Conservation (phyloP, 1,140 invertebrate species). For the Hylyphantes graminicola region DNA sequence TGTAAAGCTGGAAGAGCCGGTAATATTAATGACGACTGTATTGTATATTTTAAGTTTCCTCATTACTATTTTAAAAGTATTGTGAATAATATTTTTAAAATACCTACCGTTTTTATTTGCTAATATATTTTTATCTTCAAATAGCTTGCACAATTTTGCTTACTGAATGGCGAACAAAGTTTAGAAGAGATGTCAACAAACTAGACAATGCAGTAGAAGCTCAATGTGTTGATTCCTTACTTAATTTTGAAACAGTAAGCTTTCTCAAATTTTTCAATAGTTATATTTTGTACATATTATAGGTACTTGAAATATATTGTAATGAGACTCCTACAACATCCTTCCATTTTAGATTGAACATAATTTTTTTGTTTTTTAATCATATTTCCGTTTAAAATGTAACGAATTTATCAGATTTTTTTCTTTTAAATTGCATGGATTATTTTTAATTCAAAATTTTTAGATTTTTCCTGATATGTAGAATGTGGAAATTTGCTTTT, state of each 20-base stretch:
- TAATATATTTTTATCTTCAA: slow-evolving; percentile 10
- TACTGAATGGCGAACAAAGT: slow-evolving; percentile 97
- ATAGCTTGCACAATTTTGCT: slow-evolving; percentile 79
- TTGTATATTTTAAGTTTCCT: no score
- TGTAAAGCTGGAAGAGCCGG: no score
- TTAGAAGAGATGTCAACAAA: slow-evolving; percentile 89
- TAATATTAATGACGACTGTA: no score
- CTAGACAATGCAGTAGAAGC: slow-evolving; percentile 91
- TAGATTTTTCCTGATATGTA: no score
- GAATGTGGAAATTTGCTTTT: no score
- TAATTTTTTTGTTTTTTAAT: background rate
- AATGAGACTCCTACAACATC: no score
- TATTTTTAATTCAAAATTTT: background rate
- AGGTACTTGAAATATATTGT: no score
- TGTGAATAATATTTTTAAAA: no score
- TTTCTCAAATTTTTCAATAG: background rate
- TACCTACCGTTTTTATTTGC: no score
- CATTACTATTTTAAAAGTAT: no score
- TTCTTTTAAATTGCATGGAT: background rate
- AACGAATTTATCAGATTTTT: background rate
- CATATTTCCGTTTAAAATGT: background rate
- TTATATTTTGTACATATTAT: no score
- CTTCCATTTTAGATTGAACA: no score
- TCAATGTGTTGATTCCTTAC: slow-evolving; percentile 93
- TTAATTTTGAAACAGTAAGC: slow-evolving; percentile 93